A percentile compares a stretch with the other conserved stretches of the same genome.
Evolutionary conservation across 2,888 invertebrate genomes (phyloP).

Genomic region (Aleiodes alternator): DNA sequence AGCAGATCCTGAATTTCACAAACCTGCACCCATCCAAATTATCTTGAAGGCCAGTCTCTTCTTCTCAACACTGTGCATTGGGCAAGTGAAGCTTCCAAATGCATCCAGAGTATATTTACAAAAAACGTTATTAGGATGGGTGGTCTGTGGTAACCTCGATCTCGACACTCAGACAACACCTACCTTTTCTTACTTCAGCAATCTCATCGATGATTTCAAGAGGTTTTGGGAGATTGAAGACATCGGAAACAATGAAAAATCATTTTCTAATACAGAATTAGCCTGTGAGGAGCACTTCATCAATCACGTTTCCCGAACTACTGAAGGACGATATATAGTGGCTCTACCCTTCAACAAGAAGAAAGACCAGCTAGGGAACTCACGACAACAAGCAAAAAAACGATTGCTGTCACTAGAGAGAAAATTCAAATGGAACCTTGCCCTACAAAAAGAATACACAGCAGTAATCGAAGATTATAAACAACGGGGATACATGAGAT

Average conservation of each 20-base stretch:
- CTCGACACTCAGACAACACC: background rate
- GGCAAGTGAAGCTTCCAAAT: conserved; percentile 38
- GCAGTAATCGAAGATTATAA: conserved; percentile 50
- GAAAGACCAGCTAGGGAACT: conserved; percentile 38
- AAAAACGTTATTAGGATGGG: conserved; percentile 45
- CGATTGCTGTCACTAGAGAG: conserved; percentile 39
- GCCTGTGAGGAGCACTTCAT: conserved; percentile 50
- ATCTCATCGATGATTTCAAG: conserved; percentile 27
- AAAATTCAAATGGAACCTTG: conserved; percentile 39
- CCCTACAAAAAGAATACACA: conserved; percentile 34
- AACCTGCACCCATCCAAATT: conserved; percentile 40
- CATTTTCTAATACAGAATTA: conserved; percentile 10
- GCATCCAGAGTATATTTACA: conserved; percentile 36
- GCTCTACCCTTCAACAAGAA: conserved; percentile 46
- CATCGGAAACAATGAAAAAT: background rate
- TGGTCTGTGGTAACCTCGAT: conserved; percentile 37
- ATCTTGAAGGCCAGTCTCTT: conserved; percentile 42
- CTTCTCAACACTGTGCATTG: conserved; percentile 23
- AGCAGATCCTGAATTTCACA: conserved; percentile 49
- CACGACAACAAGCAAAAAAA: conserved; percentile 35
- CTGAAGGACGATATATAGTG: conserved; percentile 46
- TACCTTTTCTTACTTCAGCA: background rate
- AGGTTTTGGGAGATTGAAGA: conserved; percentile 57
- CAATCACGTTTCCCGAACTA: background rate
- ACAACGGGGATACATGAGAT: conserved; percentile 50